phyloP scores from a whole-genome alignment of 2,797 vertebrate genomes.

The Tolypeutes matacus region DNA sequence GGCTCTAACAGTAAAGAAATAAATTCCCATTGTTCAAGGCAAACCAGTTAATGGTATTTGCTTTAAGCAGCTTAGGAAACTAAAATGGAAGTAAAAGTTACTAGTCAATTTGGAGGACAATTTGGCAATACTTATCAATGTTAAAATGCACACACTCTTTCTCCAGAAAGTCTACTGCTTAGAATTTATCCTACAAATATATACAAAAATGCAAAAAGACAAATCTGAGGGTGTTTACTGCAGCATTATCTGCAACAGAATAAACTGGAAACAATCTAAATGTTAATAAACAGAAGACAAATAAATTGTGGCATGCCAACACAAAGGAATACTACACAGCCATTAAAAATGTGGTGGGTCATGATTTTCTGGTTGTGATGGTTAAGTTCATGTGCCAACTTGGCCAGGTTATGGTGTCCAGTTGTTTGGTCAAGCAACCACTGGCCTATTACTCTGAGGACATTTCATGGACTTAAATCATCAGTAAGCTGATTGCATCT shows the following conservation, averaged over 20 bases:
- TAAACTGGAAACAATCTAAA: slow-evolving; percentile 11
- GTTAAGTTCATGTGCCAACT: too few relatives aligned
- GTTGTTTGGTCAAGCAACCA: too few relatives aligned
- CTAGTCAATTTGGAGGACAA: slow-evolving; percentile 13
- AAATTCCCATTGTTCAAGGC: too few relatives aligned
- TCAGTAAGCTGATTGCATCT: too few relatives aligned
- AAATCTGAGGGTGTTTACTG: background rate
- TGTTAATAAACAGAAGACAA: slow-evolving; percentile 32
- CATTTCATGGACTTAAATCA: too few relatives aligned
- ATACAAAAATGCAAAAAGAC: slow-evolving; percentile 1
- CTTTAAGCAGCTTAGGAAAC: too few relatives aligned
- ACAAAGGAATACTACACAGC: background rate
- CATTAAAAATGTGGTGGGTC: background rate
- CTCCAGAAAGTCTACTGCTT: background rate
- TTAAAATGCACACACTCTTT: background rate
- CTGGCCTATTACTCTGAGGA: too few relatives aligned
- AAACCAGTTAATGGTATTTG: too few relatives aligned
- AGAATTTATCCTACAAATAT: background rate
- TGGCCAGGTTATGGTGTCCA: too few relatives aligned
- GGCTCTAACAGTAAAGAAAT: too few relatives aligned
- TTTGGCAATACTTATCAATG: background rate
- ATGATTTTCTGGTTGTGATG: too few relatives aligned
- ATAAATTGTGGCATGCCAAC: background rate
- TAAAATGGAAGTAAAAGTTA: too few relatives aligned
- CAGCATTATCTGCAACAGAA: background rate